Evolutionary conservation across 2,888 invertebrate genomes (phyloP).

Genomic region (Shargacucullia verbasci): DNA sequence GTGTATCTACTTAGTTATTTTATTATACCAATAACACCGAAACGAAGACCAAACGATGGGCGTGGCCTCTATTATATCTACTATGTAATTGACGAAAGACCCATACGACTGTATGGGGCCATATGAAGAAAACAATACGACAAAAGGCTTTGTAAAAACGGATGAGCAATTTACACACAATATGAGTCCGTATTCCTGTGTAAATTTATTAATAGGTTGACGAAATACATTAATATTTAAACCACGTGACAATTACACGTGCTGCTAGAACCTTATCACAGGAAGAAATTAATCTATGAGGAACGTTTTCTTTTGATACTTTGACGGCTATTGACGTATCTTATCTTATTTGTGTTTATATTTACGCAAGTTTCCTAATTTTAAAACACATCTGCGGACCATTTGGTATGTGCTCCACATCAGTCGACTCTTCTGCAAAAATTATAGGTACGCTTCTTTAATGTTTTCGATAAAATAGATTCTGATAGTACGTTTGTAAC

Average conservation of each 20-base stretch:
- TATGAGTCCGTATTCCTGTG: conserved; percentile 47
- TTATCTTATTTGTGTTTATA: too few relatives aligned
- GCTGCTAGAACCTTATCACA: conserved; percentile 12
- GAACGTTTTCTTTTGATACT: not conserved
- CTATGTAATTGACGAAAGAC: conserved; percentile 43
- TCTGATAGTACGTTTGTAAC: too few relatives aligned
- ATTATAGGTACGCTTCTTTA: too few relatives aligned
- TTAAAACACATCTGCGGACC: too few relatives aligned
- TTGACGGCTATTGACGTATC: too few relatives aligned
- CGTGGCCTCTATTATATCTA: conserved; percentile 47
- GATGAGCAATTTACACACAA: conserved; percentile 60
- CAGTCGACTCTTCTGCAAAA: too few relatives aligned
- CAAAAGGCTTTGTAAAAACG: conserved; percentile 50
- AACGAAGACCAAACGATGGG: conserved; percentile 47
- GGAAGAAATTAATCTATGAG: conserved; percentile 1
- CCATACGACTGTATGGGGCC: conserved; percentile 28
- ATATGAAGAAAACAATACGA: conserved; percentile 48
- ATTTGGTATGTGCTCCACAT: too few relatives aligned
- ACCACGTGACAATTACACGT: conserved; percentile 43
- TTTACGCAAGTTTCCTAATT: too few relatives aligned
- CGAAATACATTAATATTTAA: conserved; percentile 54
- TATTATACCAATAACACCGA: conserved; percentile 51
- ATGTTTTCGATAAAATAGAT: too few relatives aligned
- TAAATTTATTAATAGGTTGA: conserved; percentile 38
- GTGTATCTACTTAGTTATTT: conserved; percentile 32